Evolutionary conservation across 2,797 vertebrate genomes (phyloP), one percentile per base, ranked within the genome.

Genomic region (Pteropus rufus): DNA sequence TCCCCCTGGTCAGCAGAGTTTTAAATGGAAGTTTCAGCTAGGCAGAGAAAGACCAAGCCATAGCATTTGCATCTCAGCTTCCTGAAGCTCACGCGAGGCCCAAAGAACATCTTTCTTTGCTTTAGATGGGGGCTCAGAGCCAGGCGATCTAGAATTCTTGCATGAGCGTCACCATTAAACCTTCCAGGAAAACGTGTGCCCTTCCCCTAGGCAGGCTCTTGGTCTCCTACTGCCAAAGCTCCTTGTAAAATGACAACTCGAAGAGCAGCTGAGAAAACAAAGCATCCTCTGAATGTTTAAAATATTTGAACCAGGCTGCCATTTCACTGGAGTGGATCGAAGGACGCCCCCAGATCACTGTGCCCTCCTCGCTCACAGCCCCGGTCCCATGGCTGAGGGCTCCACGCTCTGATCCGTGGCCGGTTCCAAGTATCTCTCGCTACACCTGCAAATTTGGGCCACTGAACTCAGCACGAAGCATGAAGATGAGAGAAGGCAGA

Each of bases 251-350:
- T 34, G 31, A 49, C 34, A 76, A 72, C 49, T 1, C 14, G 52
- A 88, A 81, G 1, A 21, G 58, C 84, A 86, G 94, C 95, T 96
- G 73, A 88, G 81, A 64, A 96, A 95, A 91, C 91, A 95, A 73
- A 88, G 39, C 64, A 84, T 92, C 87, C 95, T 95, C 9, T 21
- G 29, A n/a, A 89, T 54, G 69, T 56, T 76, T 79, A 8, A 80
- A 41, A 62, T 91, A 54, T 8, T 62, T 73, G 56, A 49, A 54
- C 15, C 16, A 5, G 75, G 81, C 69, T 81, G 14, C 31, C 14
- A 31, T 65, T 46, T 41, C 58, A 21, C 26, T 7, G 56, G 64
- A 75, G 36, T 29, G 34, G 44, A 7, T 26, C 49, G 16, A 54
- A 56, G 77, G 69, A 72, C 26, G 10, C 21, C 26, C n/a, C 12